A percentile compares a stretch with the other conserved stretches of the same genome.
Evolutionary conservation across 2,888 invertebrate genomes (phyloP).

Genomic region (Spilosoma lubricipeda): DNA sequence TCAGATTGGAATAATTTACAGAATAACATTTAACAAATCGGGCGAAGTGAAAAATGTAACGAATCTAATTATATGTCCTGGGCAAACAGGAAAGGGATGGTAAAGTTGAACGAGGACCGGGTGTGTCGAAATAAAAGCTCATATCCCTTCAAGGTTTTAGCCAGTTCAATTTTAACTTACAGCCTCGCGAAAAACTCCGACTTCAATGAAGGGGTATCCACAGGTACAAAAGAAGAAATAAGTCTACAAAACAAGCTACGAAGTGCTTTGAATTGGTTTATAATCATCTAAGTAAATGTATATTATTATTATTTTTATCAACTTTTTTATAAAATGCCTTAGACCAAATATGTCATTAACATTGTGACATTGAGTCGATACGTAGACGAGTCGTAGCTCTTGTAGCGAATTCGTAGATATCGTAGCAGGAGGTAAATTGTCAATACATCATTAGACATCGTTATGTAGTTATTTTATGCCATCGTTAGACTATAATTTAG

Average conservation of each 20-base stretch:
- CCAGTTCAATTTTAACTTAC: too few relatives aligned
- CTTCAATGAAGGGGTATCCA: too few relatives aligned
- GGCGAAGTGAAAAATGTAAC: too few relatives aligned
- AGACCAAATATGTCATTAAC: not conserved
- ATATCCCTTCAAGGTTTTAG: too few relatives aligned
- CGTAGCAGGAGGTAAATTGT: not conserved
- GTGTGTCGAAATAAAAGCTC: too few relatives aligned
- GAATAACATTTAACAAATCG: too few relatives aligned
- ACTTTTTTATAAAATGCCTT: not conserved
- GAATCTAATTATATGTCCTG: too few relatives aligned
- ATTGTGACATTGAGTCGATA: not conserved
- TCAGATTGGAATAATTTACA: not conserved
- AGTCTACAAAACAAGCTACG: not conserved
- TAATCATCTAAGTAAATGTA: not conserved
- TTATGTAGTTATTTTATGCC: not conserved
- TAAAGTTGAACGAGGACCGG: too few relatives aligned
- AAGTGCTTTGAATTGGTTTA: not conserved
- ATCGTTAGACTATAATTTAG: not conserved
- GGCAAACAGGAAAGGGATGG: too few relatives aligned
- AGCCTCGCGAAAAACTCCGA: too few relatives aligned
- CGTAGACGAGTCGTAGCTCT: not conserved
- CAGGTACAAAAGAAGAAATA: not conserved
- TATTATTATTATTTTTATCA: not conserved
- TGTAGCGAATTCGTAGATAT: not conserved
- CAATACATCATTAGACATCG: not conserved